Base-by-base conservation (phyloP, 1,140 invertebrate genomes). In the Pseudomyrmex cubaensis region DNA sequence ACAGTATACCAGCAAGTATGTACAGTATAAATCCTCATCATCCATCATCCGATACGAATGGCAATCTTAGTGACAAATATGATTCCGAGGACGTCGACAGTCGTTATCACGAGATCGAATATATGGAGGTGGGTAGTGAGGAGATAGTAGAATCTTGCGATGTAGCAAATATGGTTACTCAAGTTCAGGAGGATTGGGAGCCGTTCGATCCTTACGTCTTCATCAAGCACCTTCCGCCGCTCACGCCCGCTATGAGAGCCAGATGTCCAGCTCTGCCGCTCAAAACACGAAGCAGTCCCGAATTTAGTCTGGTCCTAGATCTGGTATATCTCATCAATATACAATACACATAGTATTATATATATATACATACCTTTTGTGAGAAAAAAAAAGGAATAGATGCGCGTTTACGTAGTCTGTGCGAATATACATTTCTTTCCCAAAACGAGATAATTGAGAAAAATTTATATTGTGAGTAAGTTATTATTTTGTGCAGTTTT, bases 231-330 rank as follows among this genome's bases (percentile, higher is more conserved):
- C 94, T 99, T 84, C 98, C 98, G 25, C 98, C 98, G 0, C 91
- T 99, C 15, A 98, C 98, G 1, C 95, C 97, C 7, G 98, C 98
- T 62, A 97, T 99, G 95, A 95, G 97, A 78, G 97, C 97, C 0
- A 95, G 98, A 83, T 97, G 97, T 91, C 98, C 98, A 12, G 98
- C 98, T 15, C 94, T 99, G 57, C 99, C 99, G 0, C 94, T 99
- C 20, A 98, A 98, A 94, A 99, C 98, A 0, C 94, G 98, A 78
- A 98, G 97, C 90, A 98, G 98, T 90, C 98, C 98, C 0, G 97
- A 98, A 92, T 99, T 99, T 92, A 98, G 98, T 91, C 95, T 99
- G 63, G 98, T 99, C 2, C 94, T 98, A 22, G 97, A 98, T 94
- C 93, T 98, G 94, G 96, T 97, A 94, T 95, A 96, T 17, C 57